Evolutionary conservation across 2,797 vertebrate genomes (phyloP), one percentile per base, ranked within the genome.

Genomic region (Hippopotamyrus pictus): DNA sequence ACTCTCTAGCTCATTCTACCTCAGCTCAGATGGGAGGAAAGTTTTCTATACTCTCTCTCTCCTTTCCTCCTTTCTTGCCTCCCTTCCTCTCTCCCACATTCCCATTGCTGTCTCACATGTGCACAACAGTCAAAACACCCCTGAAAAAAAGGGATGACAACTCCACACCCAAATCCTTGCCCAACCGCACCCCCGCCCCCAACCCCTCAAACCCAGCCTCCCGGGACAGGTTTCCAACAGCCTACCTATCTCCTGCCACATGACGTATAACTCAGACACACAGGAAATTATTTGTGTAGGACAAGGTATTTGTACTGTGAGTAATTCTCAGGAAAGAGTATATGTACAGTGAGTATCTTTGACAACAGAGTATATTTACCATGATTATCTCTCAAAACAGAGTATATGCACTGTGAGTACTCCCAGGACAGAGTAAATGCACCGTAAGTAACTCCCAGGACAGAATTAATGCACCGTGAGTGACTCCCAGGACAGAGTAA

Each of bases 141-240:
- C 86, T 57, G 48, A 83, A 54, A 87, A 86, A 87, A 82, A 82
- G 2, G 82, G 48, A 85, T 85, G 82, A 85, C 46, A 85, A 41
- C 29, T 57, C 85, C 53, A 33, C 51, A 41, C 53, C 85, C 53
- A 57, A 59, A 87, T 25, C 29, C 19, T 17, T 37, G 85, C 14
- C 82, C 79, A 46, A 48, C 41, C 25, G 5, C 57, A 22, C 57
- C 6, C 57, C 19, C 6, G 0, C n/a, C 54, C n/a, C 6, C 48
- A n/a, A 4, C 83, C 48, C 48, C 48, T 5, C 84, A 84, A 84
- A 22, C n/a, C 84, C 48, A 25, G 41, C 25, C 46, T 25, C 83
- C 8, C 0, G 0, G 25, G 83, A 85, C 83, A 85, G 83, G 83
- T 51, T 51, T 50, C 83, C 85, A 87, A 33, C 85, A 54, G 53